A percentile compares a stretch with the other conserved stretches of the same genome.
phyloP scores from a whole-genome alignment of 2,113 vertebrate species.

The Irena cyanogastra region DNA sequence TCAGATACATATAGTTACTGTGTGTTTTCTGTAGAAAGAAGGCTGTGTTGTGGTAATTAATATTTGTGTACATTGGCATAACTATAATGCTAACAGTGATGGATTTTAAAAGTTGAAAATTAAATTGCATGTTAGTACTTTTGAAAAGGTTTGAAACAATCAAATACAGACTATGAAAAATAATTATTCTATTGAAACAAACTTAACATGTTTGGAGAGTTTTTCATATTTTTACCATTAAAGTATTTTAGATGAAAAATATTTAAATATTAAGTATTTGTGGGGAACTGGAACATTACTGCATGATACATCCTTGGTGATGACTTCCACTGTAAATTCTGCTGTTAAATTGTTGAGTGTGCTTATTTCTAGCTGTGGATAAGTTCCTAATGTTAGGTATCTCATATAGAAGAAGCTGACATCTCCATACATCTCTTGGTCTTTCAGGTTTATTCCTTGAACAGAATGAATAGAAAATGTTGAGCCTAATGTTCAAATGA shows the following conservation, averaged over 20 bases:
- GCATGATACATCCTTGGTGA: neutral
- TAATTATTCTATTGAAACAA: neutral
- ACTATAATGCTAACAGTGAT: neutral
- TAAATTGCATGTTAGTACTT: neutral
- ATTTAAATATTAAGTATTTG: neutral
- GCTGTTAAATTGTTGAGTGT: neutral
- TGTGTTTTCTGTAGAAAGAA: neutral
- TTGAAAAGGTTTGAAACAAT: neutral
- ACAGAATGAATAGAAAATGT: neutral
- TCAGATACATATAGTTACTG: neutral
- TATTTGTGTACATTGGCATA: neutral
- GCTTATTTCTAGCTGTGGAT: neutral
- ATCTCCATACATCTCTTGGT: neutral
- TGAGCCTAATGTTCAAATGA: neutral
- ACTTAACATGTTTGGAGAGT: neutral
- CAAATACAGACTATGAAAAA: neutral
- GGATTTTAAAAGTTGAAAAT: neutral
- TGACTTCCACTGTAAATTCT: neutral
- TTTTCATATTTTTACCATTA: neutral
- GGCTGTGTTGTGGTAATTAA: neutral
- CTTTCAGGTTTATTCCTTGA: neutral
- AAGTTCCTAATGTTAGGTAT: neutral
- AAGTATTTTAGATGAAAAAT: neutral
- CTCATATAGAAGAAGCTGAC: neutral
- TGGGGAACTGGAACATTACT: neutral